Evolutionary conservation across 2,113 vertebrate genomes (phyloP).

Genomic region (Murina feae): DNA sequence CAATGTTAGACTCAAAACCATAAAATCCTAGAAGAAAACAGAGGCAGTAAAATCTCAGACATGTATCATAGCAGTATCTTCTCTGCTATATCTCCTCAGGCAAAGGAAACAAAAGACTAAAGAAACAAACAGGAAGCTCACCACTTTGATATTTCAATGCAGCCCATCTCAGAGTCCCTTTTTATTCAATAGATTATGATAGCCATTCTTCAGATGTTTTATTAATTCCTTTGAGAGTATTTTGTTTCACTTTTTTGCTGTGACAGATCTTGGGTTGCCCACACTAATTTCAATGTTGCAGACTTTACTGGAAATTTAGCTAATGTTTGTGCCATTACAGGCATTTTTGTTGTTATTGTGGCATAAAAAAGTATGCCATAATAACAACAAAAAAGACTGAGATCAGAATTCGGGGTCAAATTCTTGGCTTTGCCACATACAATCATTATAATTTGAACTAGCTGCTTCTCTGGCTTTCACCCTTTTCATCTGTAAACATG

Average conservation of each 20-base stretch:
- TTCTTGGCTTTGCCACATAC: neutral
- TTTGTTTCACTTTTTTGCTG: neutral
- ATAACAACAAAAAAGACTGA: neutral
- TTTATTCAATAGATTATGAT: neutral
- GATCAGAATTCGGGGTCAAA: neutral
- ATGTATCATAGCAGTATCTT: neutral
- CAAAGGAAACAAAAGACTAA: neutral
- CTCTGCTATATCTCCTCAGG: neutral
- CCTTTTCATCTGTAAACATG: neutral
- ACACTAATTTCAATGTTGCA: neutral
- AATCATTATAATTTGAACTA: neutral
- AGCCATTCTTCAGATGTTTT: neutral
- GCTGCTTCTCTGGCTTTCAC: neutral
- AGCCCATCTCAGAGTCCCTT: neutral
- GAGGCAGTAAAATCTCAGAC: neutral
- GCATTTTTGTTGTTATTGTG: neutral
- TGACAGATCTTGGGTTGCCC: rapidly evolving
- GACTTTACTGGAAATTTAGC: neutral
- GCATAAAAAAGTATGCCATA: neutral
- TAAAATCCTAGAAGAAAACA: neutral
- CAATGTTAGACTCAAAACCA: neutral
- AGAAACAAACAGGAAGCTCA: neutral
- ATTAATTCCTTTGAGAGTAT: neutral
- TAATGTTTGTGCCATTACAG: neutral
- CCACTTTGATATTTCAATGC: neutral